Conservation (phyloP, 2,888 invertebrate species). For the Pyrochroa serraticornis region DNA sequence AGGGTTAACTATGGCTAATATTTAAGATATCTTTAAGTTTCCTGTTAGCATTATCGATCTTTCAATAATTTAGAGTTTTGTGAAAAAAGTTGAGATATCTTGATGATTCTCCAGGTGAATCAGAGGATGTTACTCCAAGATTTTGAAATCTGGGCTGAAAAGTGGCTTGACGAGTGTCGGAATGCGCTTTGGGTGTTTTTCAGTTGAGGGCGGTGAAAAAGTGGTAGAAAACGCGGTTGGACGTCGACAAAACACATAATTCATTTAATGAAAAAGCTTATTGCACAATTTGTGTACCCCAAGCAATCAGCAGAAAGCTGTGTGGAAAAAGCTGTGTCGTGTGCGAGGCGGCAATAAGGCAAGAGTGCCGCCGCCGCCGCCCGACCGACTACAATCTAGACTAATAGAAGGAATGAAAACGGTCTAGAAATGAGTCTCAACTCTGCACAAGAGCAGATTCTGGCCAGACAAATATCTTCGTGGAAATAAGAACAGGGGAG, state of each 20-base stretch:
- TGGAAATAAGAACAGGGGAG: conserved; percentile 55
- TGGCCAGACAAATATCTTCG: conserved; percentile 51
- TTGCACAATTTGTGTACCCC: conserved; percentile 39
- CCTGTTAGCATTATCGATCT: too few relatives aligned
- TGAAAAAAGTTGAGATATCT: too few relatives aligned
- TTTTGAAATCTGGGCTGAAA: too few relatives aligned
- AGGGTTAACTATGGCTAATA: too few relatives aligned
- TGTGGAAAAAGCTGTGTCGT: conserved; percentile 15
- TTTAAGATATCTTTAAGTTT: too few relatives aligned
- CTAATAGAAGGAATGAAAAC: conserved; percentile 47
- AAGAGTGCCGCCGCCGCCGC: conserved; percentile 35
- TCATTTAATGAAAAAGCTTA: conserved; percentile 40
- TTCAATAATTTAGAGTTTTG: too few relatives aligned
- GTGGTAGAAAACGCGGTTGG: too few relatives aligned
- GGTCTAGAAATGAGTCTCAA: conserved; percentile 49
- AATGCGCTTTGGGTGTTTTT: too few relatives aligned
- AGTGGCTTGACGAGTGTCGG: too few relatives aligned
- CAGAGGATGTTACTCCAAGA: too few relatives aligned
- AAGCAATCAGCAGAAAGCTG: conserved; percentile 37
- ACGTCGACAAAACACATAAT: conserved; percentile 34
- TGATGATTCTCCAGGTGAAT: too few relatives aligned
- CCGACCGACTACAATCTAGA: conserved; percentile 44
- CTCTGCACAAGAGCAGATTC: conserved; percentile 50
- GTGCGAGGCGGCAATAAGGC: conserved; percentile 31
- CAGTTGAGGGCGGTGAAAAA: too few relatives aligned